Base-by-base conservation (phyloP, 2,113 vertebrate species). In the Pandion haliaetus region DNA sequence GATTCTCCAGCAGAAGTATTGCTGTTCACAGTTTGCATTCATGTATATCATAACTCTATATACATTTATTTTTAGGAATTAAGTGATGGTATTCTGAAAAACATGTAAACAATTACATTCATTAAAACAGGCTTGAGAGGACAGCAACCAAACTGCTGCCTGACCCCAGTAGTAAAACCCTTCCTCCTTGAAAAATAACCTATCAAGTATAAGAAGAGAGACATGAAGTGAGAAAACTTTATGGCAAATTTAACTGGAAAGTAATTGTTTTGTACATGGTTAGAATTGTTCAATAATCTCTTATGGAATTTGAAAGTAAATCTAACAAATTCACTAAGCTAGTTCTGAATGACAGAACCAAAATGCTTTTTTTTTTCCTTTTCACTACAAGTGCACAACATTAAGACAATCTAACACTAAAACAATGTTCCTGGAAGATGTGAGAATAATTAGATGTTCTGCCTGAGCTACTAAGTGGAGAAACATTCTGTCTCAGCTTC, bases 381-480 rank as follows among this genome's bases (percentile, higher is more conserved):
- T 17, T 42, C 55, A 94, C 28, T 92, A 63, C 50, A 80, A 73
- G 45, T 47, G 82, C 59, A 92, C n/a, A 93, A 79, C 69, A 66
- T 93, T 97, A 93, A 57, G 31, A 57, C 62, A 93, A 95, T 88
- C 79, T 94, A 95, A 94, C 26, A 78, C 54, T 83, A 88, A 96
- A 93, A 59, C 71, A 74, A 45, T 80, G 50, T 78, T 96, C 86
- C 90, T 89, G 62, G 67, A 95, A 97, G 73, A 96, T 90, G 58
- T 97, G 93, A 97, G 98, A 98, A 96, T 97, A 98, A 98, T 98
- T 97, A 89, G 77, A 95, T 40, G 38, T 96, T 98, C 93, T 97
- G 86, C 91, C 90, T 95, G 88, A 97, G 88, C 55, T 97, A 96
- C 92, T 95, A 97, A 95, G 59, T 83, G 38, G 34, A 93, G 82